Evolutionary conservation across 2,888 invertebrate genomes (phyloP).

Genomic region (Rutpela maculata): DNA sequence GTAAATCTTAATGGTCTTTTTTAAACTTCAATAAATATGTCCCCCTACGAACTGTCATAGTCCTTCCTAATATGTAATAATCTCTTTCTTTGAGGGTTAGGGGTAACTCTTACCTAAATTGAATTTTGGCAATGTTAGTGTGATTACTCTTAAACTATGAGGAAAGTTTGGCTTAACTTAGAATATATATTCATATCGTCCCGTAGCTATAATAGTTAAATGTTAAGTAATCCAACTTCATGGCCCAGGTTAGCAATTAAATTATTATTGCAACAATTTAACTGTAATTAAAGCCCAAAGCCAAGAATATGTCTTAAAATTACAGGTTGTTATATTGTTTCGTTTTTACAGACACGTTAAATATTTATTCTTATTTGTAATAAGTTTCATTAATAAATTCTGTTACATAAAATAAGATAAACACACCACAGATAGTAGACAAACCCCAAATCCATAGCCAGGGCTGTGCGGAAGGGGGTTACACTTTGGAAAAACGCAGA

Average conservation of each 20-base stretch:
- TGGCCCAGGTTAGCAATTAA: neutral
- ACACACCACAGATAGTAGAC: too few relatives aligned
- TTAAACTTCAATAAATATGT: too few relatives aligned
- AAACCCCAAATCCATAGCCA: too few relatives aligned
- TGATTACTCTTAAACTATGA: slow-evolving; percentile 59
- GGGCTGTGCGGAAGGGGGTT: too few relatives aligned
- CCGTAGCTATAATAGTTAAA: slow-evolving; percentile 10
- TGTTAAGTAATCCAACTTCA: neutral
- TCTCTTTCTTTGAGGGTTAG: neutral
- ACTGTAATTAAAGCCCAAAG: neutral
- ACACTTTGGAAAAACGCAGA: too few relatives aligned
- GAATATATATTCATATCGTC: slow-evolving; percentile 56
- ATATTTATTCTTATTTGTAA: too few relatives aligned
- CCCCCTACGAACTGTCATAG: too few relatives aligned
- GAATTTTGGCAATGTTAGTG: slow-evolving; percentile 61
- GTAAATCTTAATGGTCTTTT: too few relatives aligned
- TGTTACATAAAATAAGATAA: too few relatives aligned
- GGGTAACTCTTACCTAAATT: slow-evolving; percentile 60
- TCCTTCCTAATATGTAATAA: neutral
- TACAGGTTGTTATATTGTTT: neutral
- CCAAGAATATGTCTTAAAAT: neutral
- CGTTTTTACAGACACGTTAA: neutral
- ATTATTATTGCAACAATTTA: neutral
- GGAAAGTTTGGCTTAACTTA: slow-evolving; percentile 55
- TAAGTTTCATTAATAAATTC: too few relatives aligned